phyloP scores from a whole-genome alignment of 1,140 invertebrate genomes.

The Formica selysi region DNA sequence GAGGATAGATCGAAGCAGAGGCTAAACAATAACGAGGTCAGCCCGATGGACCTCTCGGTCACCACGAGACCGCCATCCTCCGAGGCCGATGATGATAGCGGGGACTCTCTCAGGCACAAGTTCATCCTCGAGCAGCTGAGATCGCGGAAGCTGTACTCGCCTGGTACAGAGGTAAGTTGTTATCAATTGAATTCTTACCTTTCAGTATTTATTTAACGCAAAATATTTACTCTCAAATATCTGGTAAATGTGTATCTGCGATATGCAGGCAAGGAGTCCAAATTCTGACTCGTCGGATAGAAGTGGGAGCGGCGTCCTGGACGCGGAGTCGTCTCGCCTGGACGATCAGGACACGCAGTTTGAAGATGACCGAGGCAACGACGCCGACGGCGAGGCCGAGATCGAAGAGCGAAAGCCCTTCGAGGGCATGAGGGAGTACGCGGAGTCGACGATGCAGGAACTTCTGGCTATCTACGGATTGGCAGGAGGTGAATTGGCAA shows the following conservation, averaged over 20 bases:
- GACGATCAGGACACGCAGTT: conserved; percentile 80
- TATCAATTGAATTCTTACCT: neutral
- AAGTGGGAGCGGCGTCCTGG: conserved; percentile 80
- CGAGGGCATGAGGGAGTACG: conserved; percentile 88
- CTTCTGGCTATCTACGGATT: conserved; percentile 88
- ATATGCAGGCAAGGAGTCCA: conserved; percentile 82
- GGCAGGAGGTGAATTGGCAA: conserved; percentile 85
- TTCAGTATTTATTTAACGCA: neutral
- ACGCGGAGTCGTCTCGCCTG: conserved; percentile 77
- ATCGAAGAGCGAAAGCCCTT: conserved; percentile 82
- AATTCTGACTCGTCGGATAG: conserved; percentile 85
- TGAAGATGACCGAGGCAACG: conserved; percentile 80
- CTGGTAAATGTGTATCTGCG: too few relatives aligned
- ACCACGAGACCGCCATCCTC: conserved; percentile 83
- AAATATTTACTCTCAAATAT: neutral
- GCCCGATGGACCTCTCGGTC: conserved; percentile 85
- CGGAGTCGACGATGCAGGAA: conserved; percentile 89
- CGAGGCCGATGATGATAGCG: conserved; percentile 83
- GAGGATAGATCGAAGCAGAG: conserved; percentile 83
- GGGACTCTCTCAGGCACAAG: conserved; percentile 84
- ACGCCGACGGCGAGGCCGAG: conserved; percentile 71
- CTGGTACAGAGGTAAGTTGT: conserved; percentile 81
- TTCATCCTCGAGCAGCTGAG: conserved; percentile 84
- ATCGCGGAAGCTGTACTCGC: conserved; percentile 84
- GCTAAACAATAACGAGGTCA: conserved; percentile 85